phyloP scores from a whole-genome alignment of 2,113 vertebrate species.

The Caretta caretta region DNA sequence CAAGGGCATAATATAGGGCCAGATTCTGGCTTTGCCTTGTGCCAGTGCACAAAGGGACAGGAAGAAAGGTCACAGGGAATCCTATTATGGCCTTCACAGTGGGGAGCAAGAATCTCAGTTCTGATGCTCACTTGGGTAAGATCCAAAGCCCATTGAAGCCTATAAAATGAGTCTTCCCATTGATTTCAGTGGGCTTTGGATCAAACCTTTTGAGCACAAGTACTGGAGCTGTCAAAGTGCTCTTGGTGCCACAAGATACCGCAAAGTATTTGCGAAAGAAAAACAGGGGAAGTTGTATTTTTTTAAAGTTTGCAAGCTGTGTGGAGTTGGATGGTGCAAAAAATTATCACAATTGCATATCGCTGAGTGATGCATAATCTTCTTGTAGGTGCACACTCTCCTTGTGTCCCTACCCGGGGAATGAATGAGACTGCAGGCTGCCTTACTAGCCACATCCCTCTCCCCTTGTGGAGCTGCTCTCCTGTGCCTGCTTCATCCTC shows the following conservation, averaged over 20 bases:
- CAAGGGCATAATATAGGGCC: accelerated
- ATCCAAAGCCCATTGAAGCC: not conserved
- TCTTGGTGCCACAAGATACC: not conserved
- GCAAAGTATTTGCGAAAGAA: not conserved
- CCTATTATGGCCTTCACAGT: not conserved
- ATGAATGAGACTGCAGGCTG: no score
- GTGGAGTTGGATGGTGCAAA: not conserved
- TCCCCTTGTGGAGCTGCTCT: no score
- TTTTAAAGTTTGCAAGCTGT: not conserved
- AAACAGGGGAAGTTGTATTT: not conserved
- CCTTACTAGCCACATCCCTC: no score
- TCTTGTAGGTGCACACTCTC: not conserved
- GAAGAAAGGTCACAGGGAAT: not conserved
- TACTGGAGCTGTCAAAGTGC: not conserved
- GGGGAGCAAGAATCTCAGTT: accelerated
- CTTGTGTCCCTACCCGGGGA: no score
- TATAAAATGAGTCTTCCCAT: not conserved
- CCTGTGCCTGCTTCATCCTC: no score
- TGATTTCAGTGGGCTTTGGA: not conserved
- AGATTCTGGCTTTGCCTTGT: not conserved
- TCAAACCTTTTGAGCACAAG: not conserved
- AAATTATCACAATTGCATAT: not conserved
- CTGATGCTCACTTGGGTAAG: not conserved
- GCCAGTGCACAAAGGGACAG: not conserved
- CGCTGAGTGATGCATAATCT: not conserved